Evolutionary conservation across 1,140 invertebrate genomes (phyloP), one percentile per base, ranked within the genome.

Genomic region (Physella acuta): DNA sequence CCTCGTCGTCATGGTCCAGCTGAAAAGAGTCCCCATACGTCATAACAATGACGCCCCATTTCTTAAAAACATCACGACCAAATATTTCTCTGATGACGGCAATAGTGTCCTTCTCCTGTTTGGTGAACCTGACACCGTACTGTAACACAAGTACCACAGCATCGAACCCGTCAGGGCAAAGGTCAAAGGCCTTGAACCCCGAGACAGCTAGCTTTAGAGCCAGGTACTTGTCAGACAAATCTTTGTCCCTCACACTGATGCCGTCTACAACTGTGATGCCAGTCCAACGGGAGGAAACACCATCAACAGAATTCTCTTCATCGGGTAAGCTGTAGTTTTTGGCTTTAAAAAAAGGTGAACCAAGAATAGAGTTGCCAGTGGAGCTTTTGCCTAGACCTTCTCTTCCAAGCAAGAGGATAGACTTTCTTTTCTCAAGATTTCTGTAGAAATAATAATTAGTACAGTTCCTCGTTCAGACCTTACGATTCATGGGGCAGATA

Each of bases 91-190:
- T 28, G 26, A 52, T 65, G 17, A 30, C 20, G 2, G 14, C 44
- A 17, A 31, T 5, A 4, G 62, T 28, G 30, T 33, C 11, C 33
- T 33, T 52, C 33, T 65, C 26, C 14, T 49, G 44, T 36, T 56
- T 52, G 28, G 26, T 58, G 36, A 39, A 37, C 39, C 11, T 62
- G 79, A 78, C 72, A 80, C 81, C 31, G 78, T 76, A 78, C 79
- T 81, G 30, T 76, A 68, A 5, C 81, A 62, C 14, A 75, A 73
- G 49, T 74, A 73, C 0, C 8, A 52, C 2, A 17, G 56, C 56
- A 34, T 8, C n/a, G 31, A 33, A 58, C 17, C 56, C 56, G n/a
- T 34, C 36, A 2, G 24, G 14, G 20, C 11, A 28, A 3, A 20
- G 11, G 33, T 30, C 20, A 1, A 58, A 1, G 2, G 56, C 30